Evolutionary conservation across 2,888 invertebrate genomes (phyloP), one percentile per base, ranked within the genome.

Genomic region (Amphimallon solstitiale): DNA sequence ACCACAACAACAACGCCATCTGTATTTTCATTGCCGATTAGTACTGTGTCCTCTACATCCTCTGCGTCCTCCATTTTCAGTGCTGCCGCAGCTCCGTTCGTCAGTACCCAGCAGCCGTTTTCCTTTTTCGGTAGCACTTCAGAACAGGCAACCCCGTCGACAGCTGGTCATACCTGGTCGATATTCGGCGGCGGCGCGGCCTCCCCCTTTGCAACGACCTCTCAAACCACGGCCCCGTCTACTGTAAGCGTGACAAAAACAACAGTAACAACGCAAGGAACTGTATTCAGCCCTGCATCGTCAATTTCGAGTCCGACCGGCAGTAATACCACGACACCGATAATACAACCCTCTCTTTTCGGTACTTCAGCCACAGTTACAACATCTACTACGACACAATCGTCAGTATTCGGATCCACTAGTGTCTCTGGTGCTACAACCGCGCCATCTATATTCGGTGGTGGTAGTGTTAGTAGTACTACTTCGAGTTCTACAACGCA

Each of bases 321-420:
- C 35, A 54, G 52, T 12, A 17, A 19, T 17, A 19, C 43, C 14
- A 60, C 64, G 3, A 38, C 62, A 34, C 7, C 56, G 3, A 2
- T 35, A 5, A 43, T 40, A 14, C 68, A 51, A n/a, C 66, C 62
- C 43, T 67, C 73, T n/a, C 52, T 67, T 5, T 73, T 72, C 67
- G 70, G 69, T 21, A 10, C 51, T 17, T 40, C 21, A 21, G 51
- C 70, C 60, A 48, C 68, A 14, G 43, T 66, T 19, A 61, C 68
- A 51, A 66, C 56, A n/a, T 52, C 62, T 23, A 69, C 71, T 68
- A 66, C 70, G 43, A 68, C 67, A 40, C 34, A 66, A 10, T 15
- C 65, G 38, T 60, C 67, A n/a, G 54, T 65, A 49, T 63, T 64
- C 62, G 51, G 43, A 5, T 67, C 15, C 15, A 52, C 67, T 5